A percentile compares a stretch with the other conserved stretches of the same genome.
phyloP scores from a whole-genome alignment of 2,797 vertebrate species.

The Lagorchestes hirsutus region DNA sequence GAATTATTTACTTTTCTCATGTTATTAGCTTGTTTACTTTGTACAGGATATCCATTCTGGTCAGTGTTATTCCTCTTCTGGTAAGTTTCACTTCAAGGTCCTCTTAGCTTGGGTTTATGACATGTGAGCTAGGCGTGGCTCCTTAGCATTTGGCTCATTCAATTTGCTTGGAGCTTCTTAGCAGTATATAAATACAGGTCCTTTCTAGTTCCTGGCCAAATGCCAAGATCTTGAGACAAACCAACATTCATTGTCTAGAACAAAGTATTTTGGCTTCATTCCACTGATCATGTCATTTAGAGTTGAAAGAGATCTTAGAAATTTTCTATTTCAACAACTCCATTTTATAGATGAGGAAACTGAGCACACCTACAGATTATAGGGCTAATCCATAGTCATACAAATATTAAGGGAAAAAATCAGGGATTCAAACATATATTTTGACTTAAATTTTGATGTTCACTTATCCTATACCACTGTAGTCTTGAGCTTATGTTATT shows the following conservation, averaged over 20 bases:
- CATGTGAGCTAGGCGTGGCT: background rate
- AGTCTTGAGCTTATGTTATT: background rate
- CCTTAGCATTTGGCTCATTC: background rate
- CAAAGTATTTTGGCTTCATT: background rate
- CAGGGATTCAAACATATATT: background rate
- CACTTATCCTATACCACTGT: background rate
- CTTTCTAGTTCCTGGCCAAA: background rate
- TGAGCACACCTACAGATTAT: background rate
- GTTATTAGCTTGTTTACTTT: background rate
- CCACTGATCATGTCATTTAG: background rate
- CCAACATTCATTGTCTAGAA: background rate
- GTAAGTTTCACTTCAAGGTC: background rate
- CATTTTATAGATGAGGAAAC: background rate
- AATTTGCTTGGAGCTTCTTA: background rate
- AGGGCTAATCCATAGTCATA: background rate
- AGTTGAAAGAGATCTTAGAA: background rate
- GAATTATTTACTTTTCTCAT: conserved; percentile 12
- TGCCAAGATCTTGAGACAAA: background rate
- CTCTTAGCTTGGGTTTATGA: conserved; percentile 6
- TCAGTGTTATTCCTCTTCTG: background rate
- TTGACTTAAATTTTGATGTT: background rate
- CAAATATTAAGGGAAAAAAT: background rate
- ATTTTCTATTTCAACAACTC: background rate
- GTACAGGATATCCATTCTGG: background rate
- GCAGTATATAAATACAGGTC: background rate